A percentile compares a stretch with the other conserved stretches of the same genome.
These are phyloP conservation scores for Serripes groenlandicus DNA, from an alignment of 2,888 invertebrate species.

Conservation along the genomic window DNA sequence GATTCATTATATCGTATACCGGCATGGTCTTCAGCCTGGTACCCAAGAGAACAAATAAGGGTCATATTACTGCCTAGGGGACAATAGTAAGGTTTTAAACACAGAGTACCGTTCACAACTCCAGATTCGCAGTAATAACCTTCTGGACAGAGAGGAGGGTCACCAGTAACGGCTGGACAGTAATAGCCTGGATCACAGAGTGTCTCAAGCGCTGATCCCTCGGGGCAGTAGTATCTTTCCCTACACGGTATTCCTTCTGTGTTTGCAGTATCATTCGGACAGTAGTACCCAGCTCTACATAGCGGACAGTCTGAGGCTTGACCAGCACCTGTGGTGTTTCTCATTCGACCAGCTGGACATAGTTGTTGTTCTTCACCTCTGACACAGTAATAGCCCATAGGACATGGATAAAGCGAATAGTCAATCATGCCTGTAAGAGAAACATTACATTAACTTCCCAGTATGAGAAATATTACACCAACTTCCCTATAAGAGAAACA, in stretches of 20 bases:
- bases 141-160: conserved; percentile 80
- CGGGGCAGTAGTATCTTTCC: conserved; percentile 81
- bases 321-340: conserved; percentile 79
- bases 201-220: conserved; percentile 77
- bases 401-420: conserved; percentile 80
- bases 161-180: conserved; percentile 80
- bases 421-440: conserved; percentile 82
- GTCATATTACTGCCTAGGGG: conserved; percentile 82
- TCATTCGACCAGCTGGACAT: conserved; percentile 84
- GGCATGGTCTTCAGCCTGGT: conserved; percentile 76
- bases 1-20: conserved; percentile 74
- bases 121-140: conserved; percentile 84
- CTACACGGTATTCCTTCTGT: conserved; percentile 81
- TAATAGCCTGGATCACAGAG: conserved; percentile 81
- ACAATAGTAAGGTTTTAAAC: conserved; percentile 82
- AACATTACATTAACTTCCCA: too few relatives aligned
- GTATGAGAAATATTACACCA: too few relatives aligned
- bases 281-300: conserved; percentile 81
- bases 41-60: conserved; percentile 81
- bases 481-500: too few relatives aligned
- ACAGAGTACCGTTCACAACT: conserved; percentile 78
- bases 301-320: conserved; percentile 75
- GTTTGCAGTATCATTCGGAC: conserved; percentile 82
- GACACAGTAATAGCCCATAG: conserved; percentile 83
- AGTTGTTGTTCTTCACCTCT: conserved; percentile 79